These are phyloP conservation scores for Istiophorus platypterus DNA, from an alignment of 2,113 vertebrate species.

Conservation along the genomic window DNA sequence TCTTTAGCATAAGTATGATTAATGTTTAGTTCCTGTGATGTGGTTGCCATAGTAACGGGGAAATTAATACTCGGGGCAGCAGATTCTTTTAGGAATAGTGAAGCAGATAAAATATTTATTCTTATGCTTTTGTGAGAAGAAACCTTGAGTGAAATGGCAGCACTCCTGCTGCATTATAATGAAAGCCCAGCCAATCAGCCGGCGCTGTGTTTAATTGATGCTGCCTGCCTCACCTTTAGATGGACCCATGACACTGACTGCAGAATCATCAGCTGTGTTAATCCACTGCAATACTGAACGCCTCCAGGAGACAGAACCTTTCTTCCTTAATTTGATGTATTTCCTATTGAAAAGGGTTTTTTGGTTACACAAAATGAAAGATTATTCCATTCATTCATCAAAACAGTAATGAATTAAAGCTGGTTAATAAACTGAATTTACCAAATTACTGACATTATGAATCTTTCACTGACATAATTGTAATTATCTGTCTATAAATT, in stretches of 20 bases:
- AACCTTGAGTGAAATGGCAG: slow-evolving; percentile 56
- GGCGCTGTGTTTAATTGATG: slow-evolving; percentile 18
- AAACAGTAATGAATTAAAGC: background rate
- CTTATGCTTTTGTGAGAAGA: slow-evolving; percentile 57
- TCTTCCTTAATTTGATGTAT: background rate
- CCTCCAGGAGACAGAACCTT: background rate
- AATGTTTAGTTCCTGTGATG: slow-evolving; percentile 73
- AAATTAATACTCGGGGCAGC: slow-evolving; percentile 54
- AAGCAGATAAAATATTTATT: slow-evolving; percentile 72
- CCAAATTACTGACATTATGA: background rate
- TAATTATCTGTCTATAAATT: background rate
- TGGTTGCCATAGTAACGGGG: slow-evolving; percentile 73
- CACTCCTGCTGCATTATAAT: slow-evolving; percentile 46
- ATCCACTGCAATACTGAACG: background rate
- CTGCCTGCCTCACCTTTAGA: slow-evolving; percentile 29
- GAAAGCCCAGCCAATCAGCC: slow-evolving; percentile 33
- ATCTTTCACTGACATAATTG: background rate
- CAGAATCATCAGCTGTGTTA: background rate
- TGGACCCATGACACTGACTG: background rate
- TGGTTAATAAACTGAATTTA: background rate
- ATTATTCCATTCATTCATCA: background rate
- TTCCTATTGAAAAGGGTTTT: background rate
- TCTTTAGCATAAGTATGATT: slow-evolving; percentile 75
- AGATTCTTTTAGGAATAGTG: slow-evolving; percentile 49
- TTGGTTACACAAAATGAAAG: background rate